Conservation (phyloP, 1,140 invertebrate genomes). For the Lucilia sericata region DNA sequence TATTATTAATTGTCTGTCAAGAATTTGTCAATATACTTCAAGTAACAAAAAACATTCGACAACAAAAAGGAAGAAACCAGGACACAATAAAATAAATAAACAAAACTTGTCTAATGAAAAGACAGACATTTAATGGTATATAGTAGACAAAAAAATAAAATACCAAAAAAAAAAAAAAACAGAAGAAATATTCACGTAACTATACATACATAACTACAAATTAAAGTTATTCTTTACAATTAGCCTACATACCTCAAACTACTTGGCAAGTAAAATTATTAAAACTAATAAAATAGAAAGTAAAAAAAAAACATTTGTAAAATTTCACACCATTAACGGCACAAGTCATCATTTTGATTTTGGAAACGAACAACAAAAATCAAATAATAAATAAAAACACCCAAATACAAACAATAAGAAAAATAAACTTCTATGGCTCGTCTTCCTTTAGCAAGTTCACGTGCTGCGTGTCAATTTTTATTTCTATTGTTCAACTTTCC, state of each 20-base stretch:
- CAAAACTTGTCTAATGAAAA: too few relatives aligned
- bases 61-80: too few relatives aligned
- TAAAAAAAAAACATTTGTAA: slow-evolving; percentile 22
- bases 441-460: background rate
- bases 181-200: background rate
- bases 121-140: too few relatives aligned
- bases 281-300: background rate
- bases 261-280: background rate
- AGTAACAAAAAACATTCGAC: too few relatives aligned
- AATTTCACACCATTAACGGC: slow-evolving; percentile 13
- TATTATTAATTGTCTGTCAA: too few relatives aligned
- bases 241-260: background rate
- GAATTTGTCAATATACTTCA: too few relatives aligned
- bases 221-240: slow-evolving; percentile 24
- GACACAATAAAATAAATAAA: too few relatives aligned
- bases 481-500: background rate
- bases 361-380: background rate
- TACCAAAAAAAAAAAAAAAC: too few relatives aligned
- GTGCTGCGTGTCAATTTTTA: slow-evolving; percentile 19
- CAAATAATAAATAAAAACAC: background rate
- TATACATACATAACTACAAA: background rate
- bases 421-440: too few relatives aligned
- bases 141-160: too few relatives aligned
- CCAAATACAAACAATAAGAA: background rate
- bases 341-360: slow-evolving; percentile 11